Conservation (phyloP, 2,797 vertebrate genomes). For the Diglossa cyanea region DNA sequence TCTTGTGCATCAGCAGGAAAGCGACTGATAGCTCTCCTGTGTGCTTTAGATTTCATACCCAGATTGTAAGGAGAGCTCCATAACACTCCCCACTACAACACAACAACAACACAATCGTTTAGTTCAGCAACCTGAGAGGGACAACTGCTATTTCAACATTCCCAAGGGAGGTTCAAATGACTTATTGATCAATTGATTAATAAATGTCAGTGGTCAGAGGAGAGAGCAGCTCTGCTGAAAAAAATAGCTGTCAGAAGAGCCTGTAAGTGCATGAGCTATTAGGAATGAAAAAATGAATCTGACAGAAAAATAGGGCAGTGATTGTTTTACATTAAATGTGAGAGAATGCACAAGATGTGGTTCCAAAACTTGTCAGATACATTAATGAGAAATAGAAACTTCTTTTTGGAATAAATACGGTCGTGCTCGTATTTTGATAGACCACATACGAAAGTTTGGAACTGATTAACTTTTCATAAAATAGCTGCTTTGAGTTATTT, state of each 20-base stretch:
- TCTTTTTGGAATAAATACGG: conserved; percentile 26
- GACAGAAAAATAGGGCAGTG: conserved; percentile 79
- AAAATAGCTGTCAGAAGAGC: conserved; percentile 79
- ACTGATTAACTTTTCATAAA: conserved; percentile 49
- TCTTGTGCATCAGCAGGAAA: conserved; percentile 46
- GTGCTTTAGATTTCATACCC: conserved; percentile 65
- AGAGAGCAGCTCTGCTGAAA: conserved; percentile 80
- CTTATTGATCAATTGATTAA: conserved; percentile 87
- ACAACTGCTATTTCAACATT: conserved; percentile 69
- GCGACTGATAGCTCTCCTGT: conserved; percentile 61
- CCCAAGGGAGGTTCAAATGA: conserved; percentile 81
- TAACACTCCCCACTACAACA: conserved; percentile 82
- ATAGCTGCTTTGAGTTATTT: conserved; percentile 22
- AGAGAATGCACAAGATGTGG: conserved; percentile 19
- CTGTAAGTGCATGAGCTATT: conserved; percentile 67
- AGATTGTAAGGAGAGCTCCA: conserved; percentile 73
- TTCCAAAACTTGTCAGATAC: conserved; percentile 64
- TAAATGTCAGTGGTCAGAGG: conserved; percentile 73
- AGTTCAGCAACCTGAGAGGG: conserved; percentile 80
- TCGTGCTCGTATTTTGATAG: conserved; percentile 12
- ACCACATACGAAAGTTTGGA: conserved; percentile 51
- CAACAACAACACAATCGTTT: conserved; percentile 89
- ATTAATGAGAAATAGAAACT: conserved; percentile 37
- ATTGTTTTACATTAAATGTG: conserved; percentile 68
- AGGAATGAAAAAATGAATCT: conserved; percentile 65